Percentiles rank a stretch among this genome's conserved stretches.
Evolutionary conservation across 2,888 invertebrate genomes (phyloP).

Genomic region (Limenitis camilla): DNA sequence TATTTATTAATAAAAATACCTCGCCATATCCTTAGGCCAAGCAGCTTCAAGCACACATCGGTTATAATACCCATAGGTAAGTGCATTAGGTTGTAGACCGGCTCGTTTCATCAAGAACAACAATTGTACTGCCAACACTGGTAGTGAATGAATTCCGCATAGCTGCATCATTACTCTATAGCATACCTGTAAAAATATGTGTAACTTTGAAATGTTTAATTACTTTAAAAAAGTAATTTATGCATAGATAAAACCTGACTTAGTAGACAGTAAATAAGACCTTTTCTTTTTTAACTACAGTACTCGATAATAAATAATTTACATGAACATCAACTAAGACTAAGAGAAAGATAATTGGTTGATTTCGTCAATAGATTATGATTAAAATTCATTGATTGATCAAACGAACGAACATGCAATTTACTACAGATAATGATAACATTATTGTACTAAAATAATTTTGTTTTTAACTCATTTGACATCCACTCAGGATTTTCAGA

Average conservation of each 20-base stretch:
- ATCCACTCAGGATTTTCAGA: neutral
- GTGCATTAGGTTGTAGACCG: constrained; percentile 96
- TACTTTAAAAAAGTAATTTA: neutral
- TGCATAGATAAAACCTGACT: neutral
- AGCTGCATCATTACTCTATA: constrained; percentile 99
- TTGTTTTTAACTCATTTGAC: too few relatives aligned
- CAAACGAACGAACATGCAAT: too few relatives aligned
- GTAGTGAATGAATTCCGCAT: constrained; percentile 95
- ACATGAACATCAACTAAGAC: too few relatives aligned
- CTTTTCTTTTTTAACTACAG: too few relatives aligned
- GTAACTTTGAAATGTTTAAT: neutral
- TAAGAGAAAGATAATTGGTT: too few relatives aligned
- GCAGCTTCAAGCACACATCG: constrained; percentile 93
- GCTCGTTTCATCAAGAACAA: constrained; percentile 93
- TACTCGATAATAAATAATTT: too few relatives aligned
- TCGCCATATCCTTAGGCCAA: constrained; percentile 91
- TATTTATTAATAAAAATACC: constrained; percentile 35
- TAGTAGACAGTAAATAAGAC: too few relatives aligned
- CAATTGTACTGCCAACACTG: constrained; percentile 94
- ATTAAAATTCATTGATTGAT: too few relatives aligned
- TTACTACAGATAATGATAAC: too few relatives aligned
- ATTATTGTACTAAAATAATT: too few relatives aligned
- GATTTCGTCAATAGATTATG: too few relatives aligned
- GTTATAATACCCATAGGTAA: constrained; percentile 93
- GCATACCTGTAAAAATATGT: constrained; percentile 79